These are phyloP conservation scores for Chromobotia macracanthus DNA, from an alignment of 2,797 vertebrate species.

Conservation along the genomic window DNA sequence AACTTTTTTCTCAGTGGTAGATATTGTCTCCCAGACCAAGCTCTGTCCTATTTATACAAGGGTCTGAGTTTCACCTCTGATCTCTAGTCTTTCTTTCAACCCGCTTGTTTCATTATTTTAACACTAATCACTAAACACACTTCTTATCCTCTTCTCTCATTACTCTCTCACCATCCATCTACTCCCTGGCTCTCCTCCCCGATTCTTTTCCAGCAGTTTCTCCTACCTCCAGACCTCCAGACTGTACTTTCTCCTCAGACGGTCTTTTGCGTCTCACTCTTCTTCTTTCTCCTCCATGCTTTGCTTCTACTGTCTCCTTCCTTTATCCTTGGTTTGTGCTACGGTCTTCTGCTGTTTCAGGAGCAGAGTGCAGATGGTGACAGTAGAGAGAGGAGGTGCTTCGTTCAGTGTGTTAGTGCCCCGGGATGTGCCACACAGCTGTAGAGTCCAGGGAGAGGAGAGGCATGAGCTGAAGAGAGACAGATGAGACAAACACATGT, in stretches of 20 bases:
- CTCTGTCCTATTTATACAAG: constrained; percentile 8
- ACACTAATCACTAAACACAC: neutral
- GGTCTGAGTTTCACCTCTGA: constrained; percentile 1
- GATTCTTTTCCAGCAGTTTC: constrained; percentile 12
- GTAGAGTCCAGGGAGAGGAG: constrained; percentile 48
- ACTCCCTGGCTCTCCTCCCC: neutral
- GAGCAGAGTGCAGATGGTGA: constrained; percentile 31
- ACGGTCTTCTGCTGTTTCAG: constrained; percentile 22
- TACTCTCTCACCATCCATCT: constrained; percentile 12
- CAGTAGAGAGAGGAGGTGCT: constrained; percentile 25
- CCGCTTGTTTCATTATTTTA: constrained; percentile 2
- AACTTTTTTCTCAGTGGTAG: neutral
- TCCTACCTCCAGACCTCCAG: constrained; percentile 29
- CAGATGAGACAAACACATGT: constrained; percentile 24
- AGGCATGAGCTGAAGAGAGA: constrained; percentile 47
- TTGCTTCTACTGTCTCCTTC: constrained; percentile 13
- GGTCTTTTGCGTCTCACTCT: constrained; percentile 28
- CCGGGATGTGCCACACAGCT: constrained; percentile 35
- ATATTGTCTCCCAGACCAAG: neutral
- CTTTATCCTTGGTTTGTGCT: constrained; percentile 25
- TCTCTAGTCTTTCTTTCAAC: neutral
- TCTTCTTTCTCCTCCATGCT: constrained; percentile 43
- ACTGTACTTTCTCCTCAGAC: constrained; percentile 26
- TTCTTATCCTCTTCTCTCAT: neutral
- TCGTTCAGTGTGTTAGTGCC: constrained; percentile 18